Conservation (phyloP, 1,140 invertebrate species). For the Drosophila pectinifera region DNA sequence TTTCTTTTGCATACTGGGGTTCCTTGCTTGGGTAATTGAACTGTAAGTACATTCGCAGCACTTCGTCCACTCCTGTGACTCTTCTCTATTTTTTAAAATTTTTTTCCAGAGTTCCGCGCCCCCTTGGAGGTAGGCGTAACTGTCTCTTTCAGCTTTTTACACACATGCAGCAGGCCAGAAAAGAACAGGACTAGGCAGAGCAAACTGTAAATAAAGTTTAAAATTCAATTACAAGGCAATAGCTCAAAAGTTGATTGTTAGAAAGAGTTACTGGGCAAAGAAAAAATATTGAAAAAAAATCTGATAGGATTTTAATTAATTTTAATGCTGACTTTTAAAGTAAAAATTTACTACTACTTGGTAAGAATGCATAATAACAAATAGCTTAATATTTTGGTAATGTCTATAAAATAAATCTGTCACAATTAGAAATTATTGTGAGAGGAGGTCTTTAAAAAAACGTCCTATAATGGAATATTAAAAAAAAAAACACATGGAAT, state of each 20-base stretch:
- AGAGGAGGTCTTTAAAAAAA: too few relatives aligned
- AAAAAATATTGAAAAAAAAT: neutral
- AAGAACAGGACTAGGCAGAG: conserved; percentile 5
- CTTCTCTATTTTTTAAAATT: conserved; percentile 21
- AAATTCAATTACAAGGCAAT: conserved; percentile 81
- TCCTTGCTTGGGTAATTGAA: conserved; percentile 68
- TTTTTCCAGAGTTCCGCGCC: conserved; percentile 9
- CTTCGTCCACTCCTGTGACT: conserved; percentile 1
- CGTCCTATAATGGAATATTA: too few relatives aligned
- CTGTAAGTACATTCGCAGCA: conserved; percentile 68
- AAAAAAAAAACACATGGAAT: too few relatives aligned
- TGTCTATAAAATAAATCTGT: too few relatives aligned
- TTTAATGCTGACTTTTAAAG: too few relatives aligned
- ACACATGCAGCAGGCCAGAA: neutral
- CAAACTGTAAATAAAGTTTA: conserved; percentile 81
- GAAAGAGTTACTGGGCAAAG: conserved; percentile 14
- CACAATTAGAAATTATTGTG: too few relatives aligned
- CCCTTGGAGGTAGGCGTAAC: conserved; percentile 24
- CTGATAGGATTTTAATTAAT: neutral
- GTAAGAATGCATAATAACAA: too few relatives aligned
- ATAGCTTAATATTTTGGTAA: too few relatives aligned
- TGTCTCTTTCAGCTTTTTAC: conserved; percentile 9
- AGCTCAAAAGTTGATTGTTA: conserved; percentile 73
- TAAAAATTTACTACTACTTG: too few relatives aligned
- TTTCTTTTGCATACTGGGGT: conserved; percentile 30